A percentile compares a stretch with the other conserved stretches of the same genome.
phyloP scores from a whole-genome alignment of 2,888 invertebrate genomes.

The Phlogophora meticulosa region DNA sequence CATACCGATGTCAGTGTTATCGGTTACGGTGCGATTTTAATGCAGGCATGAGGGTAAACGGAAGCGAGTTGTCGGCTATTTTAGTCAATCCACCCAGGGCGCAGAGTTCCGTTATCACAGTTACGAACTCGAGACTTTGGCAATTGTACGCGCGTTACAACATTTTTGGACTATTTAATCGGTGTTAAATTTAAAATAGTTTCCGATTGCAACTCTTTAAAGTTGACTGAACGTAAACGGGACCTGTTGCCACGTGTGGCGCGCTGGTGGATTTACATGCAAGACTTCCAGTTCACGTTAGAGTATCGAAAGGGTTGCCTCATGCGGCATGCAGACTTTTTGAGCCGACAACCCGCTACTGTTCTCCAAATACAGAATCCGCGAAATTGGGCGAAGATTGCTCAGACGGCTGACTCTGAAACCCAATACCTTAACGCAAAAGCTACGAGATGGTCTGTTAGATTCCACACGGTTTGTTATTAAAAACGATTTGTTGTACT shows the following conservation, averaged over 20 bases:
- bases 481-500: conserved; percentile 4
- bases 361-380: no score
- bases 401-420: no score
- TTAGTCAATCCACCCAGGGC: not conserved
- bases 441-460: no score
- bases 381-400: no score
- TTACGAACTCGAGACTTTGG: conserved; percentile 60
- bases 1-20: not conserved
- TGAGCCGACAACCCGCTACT: conserved; percentile 54
- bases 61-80: conserved; percentile 4
- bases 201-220: conserved; percentile 66
- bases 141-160: conserved; percentile 59
- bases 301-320: conserved; percentile 57
- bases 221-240: conserved; percentile 60
- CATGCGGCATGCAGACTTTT: conserved; percentile 59
- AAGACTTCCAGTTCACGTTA: conserved; percentile 60
- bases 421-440: no score
- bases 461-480: no score
- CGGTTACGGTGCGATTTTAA: not conserved
- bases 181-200: conserved; percentile 60
- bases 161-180: conserved; percentile 62
- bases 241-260: conserved; percentile 62
- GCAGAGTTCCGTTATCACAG: conserved; percentile 39
- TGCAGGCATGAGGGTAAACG: not conserved
- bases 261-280: conserved; percentile 64